Evolutionary conservation across 2,113 vertebrate genomes (phyloP), one percentile per base, ranked within the genome.

Genomic region (Stigmatopora argus): DNA sequence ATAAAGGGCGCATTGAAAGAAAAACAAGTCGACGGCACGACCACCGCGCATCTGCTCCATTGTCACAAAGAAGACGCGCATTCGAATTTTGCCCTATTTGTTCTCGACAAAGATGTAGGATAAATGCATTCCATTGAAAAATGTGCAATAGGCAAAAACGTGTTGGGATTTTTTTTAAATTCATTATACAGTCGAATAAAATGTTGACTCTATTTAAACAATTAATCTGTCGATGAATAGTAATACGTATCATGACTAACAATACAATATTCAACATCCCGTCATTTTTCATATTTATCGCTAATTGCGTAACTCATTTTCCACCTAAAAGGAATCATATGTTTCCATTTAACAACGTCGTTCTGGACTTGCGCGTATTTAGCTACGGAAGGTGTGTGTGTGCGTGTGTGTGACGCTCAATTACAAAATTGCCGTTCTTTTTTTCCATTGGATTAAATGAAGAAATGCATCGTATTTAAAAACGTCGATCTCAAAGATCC

Each of bases 1-100:
- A 77, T 87, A 81, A 84, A 83, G 71, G 70, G 70, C 72, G 73
- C 55, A 21, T 80, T 78, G 44, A 52, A 75, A 82, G 65, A 19
- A 80, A 76, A 82, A 80, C 76, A 75, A 81, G 21, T 13, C 31
- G 2, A 2, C 57, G 61, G 59, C 80, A 74, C 60, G 75, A 77
- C 65, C 65, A 44, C 47, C 64, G 64, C 31, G 51, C 26, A 18
- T 60, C 41, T 49, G 58, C 52, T 31, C 23, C 5, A 13, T 11
- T 41, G 62, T 64, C 26, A 35, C 61, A 7, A 15, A 31, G n/a
- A 12, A 18, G 18, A 19, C 49, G 49, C 9, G n/a, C 48, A n/a
- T 9, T 41, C 6, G 1, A 41, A 41, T 41, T 41, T 41, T 8
- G 38, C 9, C 35, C 35, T 41, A 9, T 41, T 10, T 41, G 4